Evolutionary conservation across 2,797 vertebrate species (phyloP), one percentile per base, ranked within the genome.

Genomic region (Pseudopleuronectes americanus): DNA sequence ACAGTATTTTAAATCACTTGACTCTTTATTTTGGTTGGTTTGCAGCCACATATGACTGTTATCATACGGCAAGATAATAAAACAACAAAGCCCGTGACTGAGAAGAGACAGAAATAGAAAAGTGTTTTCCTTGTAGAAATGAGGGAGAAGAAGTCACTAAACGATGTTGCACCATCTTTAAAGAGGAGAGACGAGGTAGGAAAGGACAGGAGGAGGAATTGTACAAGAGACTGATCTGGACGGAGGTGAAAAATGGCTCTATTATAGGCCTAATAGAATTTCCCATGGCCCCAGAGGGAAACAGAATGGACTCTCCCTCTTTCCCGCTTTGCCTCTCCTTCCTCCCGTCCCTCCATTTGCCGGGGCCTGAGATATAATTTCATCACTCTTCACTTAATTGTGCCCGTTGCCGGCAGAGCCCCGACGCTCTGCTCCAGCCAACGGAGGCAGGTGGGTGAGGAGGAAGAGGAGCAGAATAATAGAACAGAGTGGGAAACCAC

Each of bases 371-470:
- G 83, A 84, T 84, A 91, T 93, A 91, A 92, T 94, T 91, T 92
- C 87, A 93, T 94, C 88, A 90, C 79, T 82, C 84, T 74, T 84
- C 83, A 85, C 88, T 89, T 93, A 93, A 93, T 91, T 92, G 90
- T 86, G 77, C 79, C 76, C 23, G 23, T 79, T 70, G 77, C 87
- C 74, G 80, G 77, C 78, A 84, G 85, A 80, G 77, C 54, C 75
- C 75, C 64, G 58, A 55, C 74, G 80, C 71, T 84, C 68, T 83
- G 81, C 80, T 82, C 80, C 80, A 86, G 80, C 84, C 81, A 83
- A 87, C 79, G 73, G 49, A 77, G 73, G 79, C 89, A 89, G 90
- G 89, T 90, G 89, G 85, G 62, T 69, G 84, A 66, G 57, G 64
- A 82, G 71, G 67, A 82, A 70, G 69, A 76, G 12, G 78, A 83